These are phyloP conservation scores for Acyrthosiphon pisum DNA, from an alignment of 1,140 invertebrate species.

Conservation along the genomic window DNA sequence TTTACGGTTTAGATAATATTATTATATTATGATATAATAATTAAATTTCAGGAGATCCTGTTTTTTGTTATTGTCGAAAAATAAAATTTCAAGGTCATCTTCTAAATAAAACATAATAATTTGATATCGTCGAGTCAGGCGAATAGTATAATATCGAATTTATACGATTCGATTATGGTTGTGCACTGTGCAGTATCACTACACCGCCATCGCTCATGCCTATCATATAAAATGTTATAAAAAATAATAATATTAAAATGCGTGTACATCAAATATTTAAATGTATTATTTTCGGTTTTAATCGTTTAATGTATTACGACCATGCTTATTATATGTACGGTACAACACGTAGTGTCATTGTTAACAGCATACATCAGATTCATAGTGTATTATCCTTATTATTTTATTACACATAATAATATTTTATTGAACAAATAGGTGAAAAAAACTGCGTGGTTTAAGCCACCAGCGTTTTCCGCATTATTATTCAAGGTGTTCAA, in stretches of 20 bases:
- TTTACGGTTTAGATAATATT: neutral
- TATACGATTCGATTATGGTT: neutral
- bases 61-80: neutral
- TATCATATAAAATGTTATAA: neutral
- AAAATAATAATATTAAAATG: neutral
- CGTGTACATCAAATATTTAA: neutral
- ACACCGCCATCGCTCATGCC: neutral
- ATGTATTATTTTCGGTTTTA: neutral
- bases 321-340: neutral
- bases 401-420: neutral
- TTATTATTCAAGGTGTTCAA: neutral
- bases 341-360: neutral
- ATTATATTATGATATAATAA: neutral
- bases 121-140: neutral
- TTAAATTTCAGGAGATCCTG: neutral
- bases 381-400: neutral
- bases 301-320: neutral
- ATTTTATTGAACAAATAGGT: neutral
- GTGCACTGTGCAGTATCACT: neutral
- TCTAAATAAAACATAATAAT: neutral
- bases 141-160: neutral
- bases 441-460: neutral
- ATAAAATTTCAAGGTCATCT: neutral
- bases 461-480: neutral
- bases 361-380: neutral